Evolutionary conservation across 1,140 invertebrate species (phyloP).

Genomic region (Helicoverpa armigera): DNA sequence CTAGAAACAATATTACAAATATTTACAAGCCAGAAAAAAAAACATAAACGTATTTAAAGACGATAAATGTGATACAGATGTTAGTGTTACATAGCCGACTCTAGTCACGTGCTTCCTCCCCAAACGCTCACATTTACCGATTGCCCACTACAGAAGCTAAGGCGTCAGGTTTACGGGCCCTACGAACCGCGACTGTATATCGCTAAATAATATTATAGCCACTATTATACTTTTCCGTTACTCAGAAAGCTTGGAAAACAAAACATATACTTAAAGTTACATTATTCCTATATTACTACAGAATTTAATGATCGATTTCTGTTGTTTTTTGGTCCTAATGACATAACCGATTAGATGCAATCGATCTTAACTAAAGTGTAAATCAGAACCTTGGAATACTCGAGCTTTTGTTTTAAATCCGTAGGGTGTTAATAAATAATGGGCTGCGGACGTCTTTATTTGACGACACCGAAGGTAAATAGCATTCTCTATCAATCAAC

Average conservation of each 20-base stretch:
- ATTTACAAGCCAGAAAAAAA: neutral
- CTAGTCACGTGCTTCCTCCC: constrained; percentile 55
- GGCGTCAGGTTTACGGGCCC: constrained; percentile 64
- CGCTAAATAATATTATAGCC: constrained; percentile 47
- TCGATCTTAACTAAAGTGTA: neutral
- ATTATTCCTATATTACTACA: constrained; percentile 32
- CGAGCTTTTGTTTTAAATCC: constrained; percentile 40
- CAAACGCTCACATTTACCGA: constrained; percentile 61
- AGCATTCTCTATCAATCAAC: constrained; percentile 47
- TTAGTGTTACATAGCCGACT: constrained; percentile 40
- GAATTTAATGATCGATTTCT: constrained; percentile 17
- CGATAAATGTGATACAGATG: constrained; percentile 41
- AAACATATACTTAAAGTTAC: constrained; percentile 48
- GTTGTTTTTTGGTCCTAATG: constrained; percentile 17
- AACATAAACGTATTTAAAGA: constrained; percentile 26
- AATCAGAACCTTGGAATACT: constrained; percentile 3
- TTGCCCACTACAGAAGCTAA: constrained; percentile 62
- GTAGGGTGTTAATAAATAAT: constrained; percentile 34
- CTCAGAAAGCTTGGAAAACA: constrained; percentile 4
- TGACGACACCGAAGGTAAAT: constrained; percentile 40
- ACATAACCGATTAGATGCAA: constrained; percentile 26
- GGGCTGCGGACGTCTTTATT: constrained; percentile 42
- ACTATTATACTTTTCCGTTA: constrained; percentile 25
- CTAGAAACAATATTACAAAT: neutral
- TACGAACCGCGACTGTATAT: constrained; percentile 67